phyloP scores from a whole-genome alignment of 2,888 invertebrate species.

The Nebria salina region DNA sequence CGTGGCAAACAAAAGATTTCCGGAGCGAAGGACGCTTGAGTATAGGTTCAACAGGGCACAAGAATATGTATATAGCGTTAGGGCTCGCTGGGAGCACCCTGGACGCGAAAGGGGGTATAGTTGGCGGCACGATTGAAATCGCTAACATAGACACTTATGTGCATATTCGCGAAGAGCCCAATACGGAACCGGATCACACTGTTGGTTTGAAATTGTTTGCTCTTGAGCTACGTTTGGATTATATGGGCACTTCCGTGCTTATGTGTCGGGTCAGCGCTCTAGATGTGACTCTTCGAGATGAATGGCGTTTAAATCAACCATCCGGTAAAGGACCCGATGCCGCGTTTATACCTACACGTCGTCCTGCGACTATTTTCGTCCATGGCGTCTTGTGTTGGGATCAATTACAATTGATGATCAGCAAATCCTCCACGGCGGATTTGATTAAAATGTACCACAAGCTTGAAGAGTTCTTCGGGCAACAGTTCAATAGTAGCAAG shows the following conservation, averaged over 20 bases:
- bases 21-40: conserved; percentile 90
- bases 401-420: conserved; percentile 95
- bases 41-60: conserved; percentile 93
- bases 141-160: conserved; percentile 89
- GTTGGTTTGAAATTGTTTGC: conserved; percentile 84
- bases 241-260: conserved; percentile 97
- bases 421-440: conserved; percentile 96
- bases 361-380: conserved; percentile 89
- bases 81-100: conserved; percentile 90
- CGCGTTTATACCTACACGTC: conserved; percentile 70
- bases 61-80: conserved; percentile 89
- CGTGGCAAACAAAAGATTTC: conserved; percentile 93
- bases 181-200: conserved; percentile 88
- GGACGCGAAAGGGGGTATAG: conserved; percentile 97
- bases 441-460: conserved; percentile 96
- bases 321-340: conserved; percentile 57
- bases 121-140: conserved; percentile 94
- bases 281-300: conserved; percentile 83
- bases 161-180: conserved; percentile 89
- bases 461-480: conserved; percentile 96
- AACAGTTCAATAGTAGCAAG: conserved; percentile 96
- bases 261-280: conserved; percentile 89
- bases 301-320: conserved; percentile 78
- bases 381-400: conserved; percentile 95
- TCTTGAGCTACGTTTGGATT: conserved; percentile 91